Evolutionary conservation across 30 jellyfish, hydroid and myxozoan genomes (phyloP), one percentile per base, ranked within the genome.

Genomic region (Chironex yamaguchii): DNA sequence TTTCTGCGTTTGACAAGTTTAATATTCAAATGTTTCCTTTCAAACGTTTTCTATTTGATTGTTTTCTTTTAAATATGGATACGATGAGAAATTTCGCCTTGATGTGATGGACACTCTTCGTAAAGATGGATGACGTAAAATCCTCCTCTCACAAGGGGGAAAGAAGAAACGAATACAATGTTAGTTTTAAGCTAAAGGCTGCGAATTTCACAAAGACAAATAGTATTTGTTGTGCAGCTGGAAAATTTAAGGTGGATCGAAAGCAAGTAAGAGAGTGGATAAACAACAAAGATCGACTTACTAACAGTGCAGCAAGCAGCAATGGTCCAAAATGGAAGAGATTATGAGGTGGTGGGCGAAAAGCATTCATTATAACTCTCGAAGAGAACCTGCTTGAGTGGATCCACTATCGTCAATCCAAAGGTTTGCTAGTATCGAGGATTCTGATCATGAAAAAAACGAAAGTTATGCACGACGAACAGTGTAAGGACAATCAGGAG

Each of bases 251-350:
- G 21, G 27, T 62, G 9, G 74, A 62, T 62, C 11, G 74, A 62
- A 11, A 21, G 74, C 74, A 26, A 62, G 42, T 4, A n/a, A 6
- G 24, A 4, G 74, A 62, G 21, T 62, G 74, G 74, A 62, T 4
- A 24, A 26, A 62, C 12, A 62, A 62, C 28, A 62, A 62, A 21
- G 74, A 62, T 4, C 9, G 12, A 26, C 24, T 62, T 26, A 62
- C 74, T 62, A 26, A 62, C 74, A 9, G 42, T 62, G 74, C 74
- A 62, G 9, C 74, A 62, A 4, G 74, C 42, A 21, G 26, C 21
- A 62, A n/a, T 21, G 74, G 74, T 62, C 42, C 74, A 62, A 62
- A 62, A 62, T 62, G 28, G 28, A 62, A 21, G 48, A 62, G 74
- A 26, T 62, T 21, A 62, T 9, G 42, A 4, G 74, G 74, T 62